phyloP scores from a whole-genome alignment of 2,113 vertebrate species.

The Myrmecophaga tridactyla region DNA sequence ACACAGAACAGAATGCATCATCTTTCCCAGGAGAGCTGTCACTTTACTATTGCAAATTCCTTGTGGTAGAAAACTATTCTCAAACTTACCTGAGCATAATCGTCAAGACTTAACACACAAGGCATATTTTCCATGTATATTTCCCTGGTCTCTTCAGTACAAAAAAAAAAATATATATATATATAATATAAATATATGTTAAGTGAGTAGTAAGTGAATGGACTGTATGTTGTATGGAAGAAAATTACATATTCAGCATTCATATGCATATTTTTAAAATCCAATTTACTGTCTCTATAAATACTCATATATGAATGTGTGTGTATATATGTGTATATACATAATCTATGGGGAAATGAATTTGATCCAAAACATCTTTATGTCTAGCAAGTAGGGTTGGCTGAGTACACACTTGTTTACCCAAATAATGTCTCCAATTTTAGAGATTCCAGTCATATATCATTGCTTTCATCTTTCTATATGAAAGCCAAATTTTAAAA shows the following conservation, averaged over 20 bases:
- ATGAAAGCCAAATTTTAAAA: background rate
- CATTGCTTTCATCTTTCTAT: background rate
- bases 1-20: background rate
- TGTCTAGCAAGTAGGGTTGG: background rate
- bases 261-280: background rate
- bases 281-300: background rate
- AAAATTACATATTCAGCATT: background rate
- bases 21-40: background rate
- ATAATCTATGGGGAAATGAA: background rate
- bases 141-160: background rate
- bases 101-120: background rate
- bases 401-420: background rate
- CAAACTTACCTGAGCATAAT: background rate
- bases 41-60: conserved; percentile 8
- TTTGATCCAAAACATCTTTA: background rate
- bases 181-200: too few species aligned
- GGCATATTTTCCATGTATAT: background rate
- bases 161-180: background rate
- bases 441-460: background rate
- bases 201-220: background rate
- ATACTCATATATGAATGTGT: too few species aligned
- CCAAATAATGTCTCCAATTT: background rate
- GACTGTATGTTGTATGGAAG: background rate
- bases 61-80: background rate
- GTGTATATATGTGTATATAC: background rate